phyloP scores from a whole-genome alignment of 2,797 vertebrate species.

The Sebastes ruberrimus region DNA sequence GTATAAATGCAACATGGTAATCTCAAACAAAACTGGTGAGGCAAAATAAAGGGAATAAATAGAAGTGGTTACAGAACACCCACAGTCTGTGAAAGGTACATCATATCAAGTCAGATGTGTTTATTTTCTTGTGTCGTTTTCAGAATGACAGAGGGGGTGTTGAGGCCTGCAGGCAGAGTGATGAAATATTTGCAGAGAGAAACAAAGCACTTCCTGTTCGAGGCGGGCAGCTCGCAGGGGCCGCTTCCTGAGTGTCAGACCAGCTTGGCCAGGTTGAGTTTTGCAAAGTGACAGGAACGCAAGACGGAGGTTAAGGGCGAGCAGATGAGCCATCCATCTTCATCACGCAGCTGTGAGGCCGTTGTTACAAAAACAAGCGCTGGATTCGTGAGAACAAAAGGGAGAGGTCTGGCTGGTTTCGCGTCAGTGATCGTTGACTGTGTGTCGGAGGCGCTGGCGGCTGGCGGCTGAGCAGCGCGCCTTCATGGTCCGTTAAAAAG shows the following conservation, averaged over 20 bases:
- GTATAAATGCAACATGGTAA: neutral
- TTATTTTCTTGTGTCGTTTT: neutral
- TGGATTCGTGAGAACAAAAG: neutral
- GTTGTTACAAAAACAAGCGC: neutral
- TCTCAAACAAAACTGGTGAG: neutral
- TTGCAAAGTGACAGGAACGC: neutral
- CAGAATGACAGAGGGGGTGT: neutral
- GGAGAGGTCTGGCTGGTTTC: neutral
- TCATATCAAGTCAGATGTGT: neutral
- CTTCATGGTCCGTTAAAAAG: neutral
- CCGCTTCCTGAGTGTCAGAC: slow-evolving; percentile 46
- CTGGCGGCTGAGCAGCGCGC: neutral
- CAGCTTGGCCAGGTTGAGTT: neutral
- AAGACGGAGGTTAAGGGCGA: neutral
- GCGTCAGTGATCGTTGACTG: neutral
- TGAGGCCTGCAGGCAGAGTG: slow-evolving; percentile 31
- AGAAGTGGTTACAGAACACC: neutral
- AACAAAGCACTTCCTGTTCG: slow-evolving; percentile 60
- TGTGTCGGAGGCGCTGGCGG: neutral
- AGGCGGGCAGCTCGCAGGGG: slow-evolving; percentile 14
- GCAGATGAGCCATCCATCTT: neutral
- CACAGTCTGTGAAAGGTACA: neutral
- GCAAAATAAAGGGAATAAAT: neutral
- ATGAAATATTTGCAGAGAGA: slow-evolving; percentile 61
- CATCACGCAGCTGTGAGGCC: neutral